Evolutionary conservation across 1,140 invertebrate genomes (phyloP), one percentile per base, ranked within the genome.

Genomic region (Pogonus chalceus): DNA sequence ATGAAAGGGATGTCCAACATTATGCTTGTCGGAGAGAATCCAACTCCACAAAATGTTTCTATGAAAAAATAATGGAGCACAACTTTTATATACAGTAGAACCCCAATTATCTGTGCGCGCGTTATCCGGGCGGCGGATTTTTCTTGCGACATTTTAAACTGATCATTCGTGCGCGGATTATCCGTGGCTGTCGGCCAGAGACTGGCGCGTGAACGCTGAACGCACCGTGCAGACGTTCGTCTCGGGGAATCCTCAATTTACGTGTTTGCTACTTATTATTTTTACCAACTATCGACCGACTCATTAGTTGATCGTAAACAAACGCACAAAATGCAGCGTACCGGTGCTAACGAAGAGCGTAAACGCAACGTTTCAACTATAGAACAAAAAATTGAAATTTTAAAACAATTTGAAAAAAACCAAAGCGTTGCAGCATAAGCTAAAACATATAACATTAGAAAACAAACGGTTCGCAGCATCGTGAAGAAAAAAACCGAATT

Each of bases 391-490:
- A 31, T 31, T 4, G 26, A 31, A 31, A 31, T 31, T 31, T 31
- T 31, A 31, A 31, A 31, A 31, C 26, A 31, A 31, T 31, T 31
- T 31, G 26, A 31, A 31, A 31, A 31, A 7, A 31, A 31, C 26
- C 4, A 7, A 54, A 54, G 18, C 24, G 35, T 48, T 48, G 22
- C 39, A 23, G 22, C 14, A 24, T 48, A 49, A 20, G 52, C 39
- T n/a, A 54, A 23, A 54, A 18, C 46, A 26, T 54, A 54, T 49
- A 23, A 21, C 22, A 54, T 54, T 23, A 39, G 52, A 47, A 54
- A 48, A 47, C 52, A 54, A 54, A 54, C 52, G 20, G 16, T 54
- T 54, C 52, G 52, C 7, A 39, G 48, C 52, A 49, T 54, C 48
- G 46, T 54, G 22, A 48, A 48, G 20, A 54, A 54, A 16, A 48